Evolutionary conservation across 2,888 invertebrate species (phyloP), one percentile per base, ranked within the genome.

Genomic region (Elmis aenea): DNA sequence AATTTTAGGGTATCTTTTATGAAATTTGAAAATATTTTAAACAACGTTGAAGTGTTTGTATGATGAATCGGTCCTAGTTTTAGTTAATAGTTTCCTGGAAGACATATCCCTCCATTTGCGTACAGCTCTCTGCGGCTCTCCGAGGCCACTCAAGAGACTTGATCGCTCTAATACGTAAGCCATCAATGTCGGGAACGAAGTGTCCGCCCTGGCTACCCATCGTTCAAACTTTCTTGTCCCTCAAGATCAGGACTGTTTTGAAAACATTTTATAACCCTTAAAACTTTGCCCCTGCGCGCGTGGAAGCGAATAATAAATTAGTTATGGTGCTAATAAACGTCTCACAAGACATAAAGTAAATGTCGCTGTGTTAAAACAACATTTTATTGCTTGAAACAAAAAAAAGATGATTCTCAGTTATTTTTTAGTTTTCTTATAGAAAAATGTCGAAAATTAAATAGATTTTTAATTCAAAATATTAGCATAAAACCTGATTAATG

Each of bases 21-120:
- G 18, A 6, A 6, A 18, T 8, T 6, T 18, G 5, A 6, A 18
- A 18, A 18, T 18, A 6, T 18, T 6, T 18, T 18, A 8, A 6
- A 18, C 18, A 18, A 18, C 18, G 8, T 18, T 8, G 18, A 12
- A 22, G 13, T 53, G 56, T 57, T 56, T 54, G 40, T 38, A 50
- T 57, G 57, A 59, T 57, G 48, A 57, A 59, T 59, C 48, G 56
- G 51, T 53, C 53, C 53, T 49, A 42, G 50, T 54, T 54, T 58
- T 52, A 54, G 50, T 55, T 50, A 35, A 46, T 52, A 54, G 55
- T 48, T 54, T 46, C 52, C 51, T 53, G 50, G 55, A 57, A 62
- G 62, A 62, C 60, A 61, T 60, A 62, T 64, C 61, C 56, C 57
- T 59, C 62, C 62, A 64, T 62, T 62, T 64, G 60, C 59, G 59